phyloP scores from a whole-genome alignment of 2,113 vertebrate species.

The Taxidea taxus region DNA sequence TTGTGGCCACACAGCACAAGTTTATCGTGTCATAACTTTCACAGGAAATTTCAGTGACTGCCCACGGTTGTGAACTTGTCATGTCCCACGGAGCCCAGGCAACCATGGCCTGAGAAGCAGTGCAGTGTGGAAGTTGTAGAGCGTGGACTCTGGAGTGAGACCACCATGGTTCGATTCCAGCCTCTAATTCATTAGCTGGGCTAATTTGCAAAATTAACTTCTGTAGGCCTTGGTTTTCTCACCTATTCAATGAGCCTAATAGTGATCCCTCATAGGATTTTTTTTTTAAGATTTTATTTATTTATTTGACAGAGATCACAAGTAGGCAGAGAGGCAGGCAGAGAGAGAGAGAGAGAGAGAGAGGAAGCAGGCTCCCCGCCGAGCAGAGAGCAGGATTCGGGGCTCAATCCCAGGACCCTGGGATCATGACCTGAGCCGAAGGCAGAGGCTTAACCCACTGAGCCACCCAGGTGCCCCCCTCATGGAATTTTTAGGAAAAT shows the following conservation, averaged over 20 bases:
- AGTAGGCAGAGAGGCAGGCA: no score
- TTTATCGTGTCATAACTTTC: background rate
- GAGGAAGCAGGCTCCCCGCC: no score
- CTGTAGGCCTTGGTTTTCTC: background rate
- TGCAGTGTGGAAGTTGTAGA: background rate
- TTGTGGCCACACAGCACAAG: background rate
- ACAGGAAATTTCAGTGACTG: background rate
- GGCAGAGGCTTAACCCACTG: no score
- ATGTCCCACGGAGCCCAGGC: background rate
- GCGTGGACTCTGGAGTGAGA: background rate
- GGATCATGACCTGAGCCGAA: no score
- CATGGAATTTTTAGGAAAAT: background rate
- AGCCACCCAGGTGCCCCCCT: no score
- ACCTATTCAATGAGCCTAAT: background rate
- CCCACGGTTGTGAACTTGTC: background rate
- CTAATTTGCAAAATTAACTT: background rate
- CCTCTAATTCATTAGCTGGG: background rate
- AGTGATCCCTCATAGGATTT: background rate
- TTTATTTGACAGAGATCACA: no score
- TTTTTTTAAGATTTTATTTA: no score
- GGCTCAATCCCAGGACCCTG: no score
- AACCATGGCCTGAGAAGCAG: background rate
- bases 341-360: no score
- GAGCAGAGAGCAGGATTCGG: no score
- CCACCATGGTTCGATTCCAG: background rate